Evolutionary conservation across 2,113 vertebrate genomes (phyloP).

Genomic region (Pyrgilauda ruficollis): DNA sequence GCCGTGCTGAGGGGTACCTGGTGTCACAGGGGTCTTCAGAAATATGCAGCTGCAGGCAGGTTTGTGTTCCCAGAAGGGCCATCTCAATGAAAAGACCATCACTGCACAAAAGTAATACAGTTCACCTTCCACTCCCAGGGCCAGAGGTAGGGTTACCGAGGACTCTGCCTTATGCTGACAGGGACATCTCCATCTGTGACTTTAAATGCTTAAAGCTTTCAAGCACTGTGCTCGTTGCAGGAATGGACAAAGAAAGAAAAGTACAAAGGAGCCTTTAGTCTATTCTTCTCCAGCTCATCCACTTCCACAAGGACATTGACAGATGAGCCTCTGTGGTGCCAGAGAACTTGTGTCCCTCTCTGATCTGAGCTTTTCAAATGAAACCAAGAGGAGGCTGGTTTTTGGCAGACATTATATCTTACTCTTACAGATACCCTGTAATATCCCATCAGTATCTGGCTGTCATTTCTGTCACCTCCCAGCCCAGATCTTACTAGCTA

Average conservation of each 20-base stretch:
- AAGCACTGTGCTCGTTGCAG: background rate
- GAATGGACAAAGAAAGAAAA: background rate
- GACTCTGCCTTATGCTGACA: background rate
- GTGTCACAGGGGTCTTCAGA: background rate
- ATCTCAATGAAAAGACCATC: background rate
- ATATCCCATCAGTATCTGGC: background rate
- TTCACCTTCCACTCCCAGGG: background rate
- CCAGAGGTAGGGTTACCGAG: background rate
- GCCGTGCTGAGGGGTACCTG: background rate
- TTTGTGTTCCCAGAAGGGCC: background rate
- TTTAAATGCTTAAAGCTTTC: background rate
- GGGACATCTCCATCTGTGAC: background rate
- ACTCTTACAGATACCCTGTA: background rate
- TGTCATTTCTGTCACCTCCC: background rate
- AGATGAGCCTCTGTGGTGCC: background rate
- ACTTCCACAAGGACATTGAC: background rate
- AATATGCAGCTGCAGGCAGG: background rate
- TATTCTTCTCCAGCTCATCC: background rate
- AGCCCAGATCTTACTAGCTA: background rate
- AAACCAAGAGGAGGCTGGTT: background rate
- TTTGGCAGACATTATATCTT: background rate
- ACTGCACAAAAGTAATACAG: background rate
- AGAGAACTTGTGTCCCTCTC: background rate
- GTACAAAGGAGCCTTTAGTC: background rate
- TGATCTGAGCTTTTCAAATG: background rate